Evolutionary conservation across 2,888 invertebrate genomes (phyloP).

Genomic region (Netelia fuscicornis): DNA sequence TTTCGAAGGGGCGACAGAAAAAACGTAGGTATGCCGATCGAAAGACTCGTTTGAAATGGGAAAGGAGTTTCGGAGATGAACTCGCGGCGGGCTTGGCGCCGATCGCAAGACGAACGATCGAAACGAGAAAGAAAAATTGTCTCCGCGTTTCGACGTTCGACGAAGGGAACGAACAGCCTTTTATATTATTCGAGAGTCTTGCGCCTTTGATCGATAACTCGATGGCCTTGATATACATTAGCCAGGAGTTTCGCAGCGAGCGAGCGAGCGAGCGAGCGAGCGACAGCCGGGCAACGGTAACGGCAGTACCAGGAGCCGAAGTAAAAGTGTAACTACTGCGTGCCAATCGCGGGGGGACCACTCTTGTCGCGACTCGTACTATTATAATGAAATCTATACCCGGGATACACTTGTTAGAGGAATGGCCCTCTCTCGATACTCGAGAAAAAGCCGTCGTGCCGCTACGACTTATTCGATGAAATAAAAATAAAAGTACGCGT

Average conservation of each 20-base stretch:
- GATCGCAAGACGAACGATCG: no score
- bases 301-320: background rate
- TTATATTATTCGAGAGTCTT: conserved; percentile 69
- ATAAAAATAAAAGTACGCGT: no score
- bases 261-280: conserved; percentile 43
- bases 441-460: no score
- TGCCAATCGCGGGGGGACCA: background rate
- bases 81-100: no score
- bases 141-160: no score
- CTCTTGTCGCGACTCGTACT: no score
- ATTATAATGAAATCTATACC: no score
- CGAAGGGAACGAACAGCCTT: background rate
- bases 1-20: background rate
- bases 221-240: conserved; percentile 79
- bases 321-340: conserved; percentile 2
- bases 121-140: no score
- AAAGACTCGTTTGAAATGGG: background rate
- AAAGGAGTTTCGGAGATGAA: background rate
- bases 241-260: conserved; percentile 72
- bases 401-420: no score
- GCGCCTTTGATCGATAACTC: conserved; percentile 78
- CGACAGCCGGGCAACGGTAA: conserved; percentile 6
- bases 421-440: no score
- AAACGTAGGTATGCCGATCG: background rate
- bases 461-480: no score